Base-by-base conservation (phyloP, 2,888 invertebrate genomes). In the Hyposoter didymator region DNA sequence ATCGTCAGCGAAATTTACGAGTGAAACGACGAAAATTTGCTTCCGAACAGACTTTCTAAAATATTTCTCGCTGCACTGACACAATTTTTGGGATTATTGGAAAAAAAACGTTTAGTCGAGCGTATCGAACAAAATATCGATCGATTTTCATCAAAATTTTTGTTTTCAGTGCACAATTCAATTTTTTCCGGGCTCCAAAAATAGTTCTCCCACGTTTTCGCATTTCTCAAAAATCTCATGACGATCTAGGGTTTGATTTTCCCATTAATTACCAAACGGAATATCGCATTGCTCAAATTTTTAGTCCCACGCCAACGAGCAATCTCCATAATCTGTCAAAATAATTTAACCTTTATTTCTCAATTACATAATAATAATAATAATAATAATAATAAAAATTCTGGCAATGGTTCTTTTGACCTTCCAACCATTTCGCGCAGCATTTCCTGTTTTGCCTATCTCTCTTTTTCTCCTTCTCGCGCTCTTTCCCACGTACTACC, bases 401-500 rank as follows among this genome's bases (percentile, higher is more conserved):
- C 14, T 59, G 45, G 47, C 45, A 47, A 78, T 64, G 64, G 72
- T 45, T 64, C 35, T 59, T 64, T 22, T 39, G 72, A 72, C 79
- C 79, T 79, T 79, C 64, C 32, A 62, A 62, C 32, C n/a, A 35
- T 64, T 52, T 62, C 19, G 10, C n/a, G n/a, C 75, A 64, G 32
- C 19, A 49, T 69, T 64, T 49, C 64, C 43, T 43, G 67, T 69
- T 72, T 35, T n/a, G 22, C 14, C 28, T 62, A 49, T 80, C 79
- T 62, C 62, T 43, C 39, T 35, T 14, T 45, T 52, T 32, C 69
- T 45, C 32, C 43, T 43, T 59, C 43, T 43, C 28, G n/a, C n/a
- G n/a, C n/a, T 62, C 32, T 28, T 14, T 67, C 19, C 6, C 45
- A 22, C 32, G 14, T 17, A 19, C 17, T 19, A 43, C n/a, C n/a